Evolutionary conservation across 1,140 invertebrate species (phyloP), one percentile per base, ranked within the genome.

Genomic region (Whitmania pigra): DNA sequence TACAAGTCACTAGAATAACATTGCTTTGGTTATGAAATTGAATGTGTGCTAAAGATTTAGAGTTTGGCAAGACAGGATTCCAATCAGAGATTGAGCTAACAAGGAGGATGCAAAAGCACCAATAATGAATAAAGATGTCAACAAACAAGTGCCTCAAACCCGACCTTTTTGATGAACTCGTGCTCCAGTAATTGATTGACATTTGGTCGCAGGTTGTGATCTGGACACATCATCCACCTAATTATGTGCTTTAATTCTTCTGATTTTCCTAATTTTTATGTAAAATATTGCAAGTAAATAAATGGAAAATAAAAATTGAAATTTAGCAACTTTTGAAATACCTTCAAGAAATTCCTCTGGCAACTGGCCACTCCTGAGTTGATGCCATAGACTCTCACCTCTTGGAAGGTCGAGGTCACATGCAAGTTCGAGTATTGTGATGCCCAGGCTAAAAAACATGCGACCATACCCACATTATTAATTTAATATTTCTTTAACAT

Each of bases 381-480:
- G 79, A 75, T 89, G 88, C 89, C 89, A 91, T 13, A 85, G 80
- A 3, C 85, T 83, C 15, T 88, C 89, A 77, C 86, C 84, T 72
- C 83, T 78, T 2, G 89, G 89, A 55, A 91, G 79, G 74, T 89
- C 87, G 68, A 90, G 82, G 80, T 89, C 88, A 77, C 85, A 86
- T 2, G 88, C 86, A 54, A 90, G 76, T 79, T 91, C 89, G 43
- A 91, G 77, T 73, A 90, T 85, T 18, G 87, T 87, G 74, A 91
- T 86, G 9, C 89, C 89, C 25, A 91, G 78, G 77, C 88, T 88
- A 76, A 86, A 88, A 73, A 87, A 36, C 31, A 36, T 36, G 31
- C 31, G 6, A 72, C 18, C 40, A 55, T 20, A 71, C 13, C 18
- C 69, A 71, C 17, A 71, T 25, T 2, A 22, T 22, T 25, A 25